Evolutionary conservation across 2,888 invertebrate genomes (phyloP), one percentile per base, ranked within the genome.

Genomic region (Habroteleia sp.): DNA sequence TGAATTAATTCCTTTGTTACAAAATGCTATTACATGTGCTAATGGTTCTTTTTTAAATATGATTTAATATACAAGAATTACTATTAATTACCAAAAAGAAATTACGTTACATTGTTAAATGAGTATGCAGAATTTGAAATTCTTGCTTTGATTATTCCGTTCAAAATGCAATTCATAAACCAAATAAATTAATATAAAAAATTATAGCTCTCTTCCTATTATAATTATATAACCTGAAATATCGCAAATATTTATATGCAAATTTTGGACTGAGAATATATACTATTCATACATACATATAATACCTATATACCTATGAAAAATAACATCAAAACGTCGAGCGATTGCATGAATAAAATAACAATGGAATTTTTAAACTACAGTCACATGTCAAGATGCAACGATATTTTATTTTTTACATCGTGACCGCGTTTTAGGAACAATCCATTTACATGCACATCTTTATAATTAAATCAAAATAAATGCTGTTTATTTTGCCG

Each of bases 341-440:
- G 31, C 63, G 27, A 41, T 63, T 31, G 41, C 25, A 50, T 50
- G 63, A 63, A 63, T 63, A 63, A 50, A 48, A 50, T 50, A 63
- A 42, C 50, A 52, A 52, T 50, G 42, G 25, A 50, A 42, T 50
- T 41, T 63, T 42, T 31, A 42, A 52, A 37, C 41, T 20, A 42
- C 50, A 37, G 44, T 44, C 44, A 27, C 27, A 27, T 16, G 44
- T 44, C 44, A 44, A 44, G 44, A 50, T n/a, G 8, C 10, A 2
- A 10, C 23, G 35, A 20, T 35, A 50, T 35, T 50, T 35, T 23
- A 50, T 35, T 20, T 35, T 31, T 31, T 31, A 6, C 3, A 7
- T 6, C 3, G 7, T 7, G 7, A 25, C 25, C 20, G 4, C 4
- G 4, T 20, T 20, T 25, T 4, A 20, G 4, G 20, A 2, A 4